phyloP scores from a whole-genome alignment of 2,113 vertebrate species.

The Cololabis saira region DNA sequence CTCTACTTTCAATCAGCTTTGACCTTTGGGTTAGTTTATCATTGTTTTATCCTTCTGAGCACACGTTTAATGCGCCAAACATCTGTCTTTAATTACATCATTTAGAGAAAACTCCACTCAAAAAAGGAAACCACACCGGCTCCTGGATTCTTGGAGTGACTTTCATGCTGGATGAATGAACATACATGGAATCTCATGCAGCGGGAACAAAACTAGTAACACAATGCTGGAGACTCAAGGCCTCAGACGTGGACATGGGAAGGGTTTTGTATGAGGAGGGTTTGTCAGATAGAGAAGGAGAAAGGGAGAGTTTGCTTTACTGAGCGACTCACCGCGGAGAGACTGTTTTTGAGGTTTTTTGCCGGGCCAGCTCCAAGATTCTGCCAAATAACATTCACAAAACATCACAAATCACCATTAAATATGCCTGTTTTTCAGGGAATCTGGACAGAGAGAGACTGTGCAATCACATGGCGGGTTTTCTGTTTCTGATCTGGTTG shows the following conservation, averaged over 20 bases:
- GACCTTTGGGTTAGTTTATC: constrained; percentile 1
- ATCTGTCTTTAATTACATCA: constrained; percentile 22
- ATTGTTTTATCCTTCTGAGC: constrained; percentile 11
- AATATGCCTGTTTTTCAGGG: constrained; percentile 4
- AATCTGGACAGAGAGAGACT: background rate
- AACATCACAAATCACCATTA: constrained; percentile 24
- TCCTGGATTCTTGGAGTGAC: constrained; percentile 24
- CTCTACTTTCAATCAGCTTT: no score
- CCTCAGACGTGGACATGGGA: no score
- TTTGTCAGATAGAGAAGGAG: background rate
- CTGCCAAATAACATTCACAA: constrained; percentile 47
- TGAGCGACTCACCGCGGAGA: constrained; percentile 69
- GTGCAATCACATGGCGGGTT: constrained; percentile 13
- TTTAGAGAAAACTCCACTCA: constrained; percentile 10
- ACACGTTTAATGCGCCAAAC: constrained; percentile 20
- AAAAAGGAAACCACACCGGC: constrained; percentile 34
- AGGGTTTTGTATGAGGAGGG: no score
- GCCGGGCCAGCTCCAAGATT: constrained; percentile 72
- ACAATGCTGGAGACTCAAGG: no score
- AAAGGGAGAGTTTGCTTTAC: background rate
- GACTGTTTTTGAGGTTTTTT: constrained; percentile 68
- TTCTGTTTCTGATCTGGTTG: background rate
- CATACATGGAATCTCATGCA: no score
- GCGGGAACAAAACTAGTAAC: no score
- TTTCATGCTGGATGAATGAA: constrained; percentile 10